Conservation (phyloP, 2,888 invertebrate species). For the Laothoe populi region DNA sequence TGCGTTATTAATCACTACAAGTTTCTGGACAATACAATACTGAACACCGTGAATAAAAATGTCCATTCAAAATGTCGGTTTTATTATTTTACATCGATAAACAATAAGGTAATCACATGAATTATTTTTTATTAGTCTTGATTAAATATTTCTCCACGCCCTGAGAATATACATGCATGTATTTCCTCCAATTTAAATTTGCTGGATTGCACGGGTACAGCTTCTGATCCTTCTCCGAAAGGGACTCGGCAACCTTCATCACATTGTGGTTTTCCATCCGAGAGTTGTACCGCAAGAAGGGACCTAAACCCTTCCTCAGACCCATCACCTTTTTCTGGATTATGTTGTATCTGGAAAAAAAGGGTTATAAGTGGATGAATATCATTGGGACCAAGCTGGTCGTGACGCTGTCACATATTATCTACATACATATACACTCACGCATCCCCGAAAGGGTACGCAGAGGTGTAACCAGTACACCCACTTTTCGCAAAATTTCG, state of each 20-base stretch:
- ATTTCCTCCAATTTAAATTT: slow-evolving; percentile 21
- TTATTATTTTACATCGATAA: too few relatives aligned
- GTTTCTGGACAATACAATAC: too few relatives aligned
- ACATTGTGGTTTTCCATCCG: slow-evolving; percentile 1
- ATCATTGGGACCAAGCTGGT: too few relatives aligned
- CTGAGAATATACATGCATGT: slow-evolving; percentile 9
- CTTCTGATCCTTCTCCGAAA: slow-evolving; percentile 16
- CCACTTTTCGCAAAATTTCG: too few relatives aligned
- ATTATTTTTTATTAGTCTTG: slow-evolving; percentile 5
- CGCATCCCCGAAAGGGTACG: too few relatives aligned
- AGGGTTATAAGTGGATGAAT: too few relatives aligned
- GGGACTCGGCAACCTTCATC: neutral
- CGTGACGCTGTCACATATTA: too few relatives aligned
- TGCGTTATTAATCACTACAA: too few relatives aligned
- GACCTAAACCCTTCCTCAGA: neutral
- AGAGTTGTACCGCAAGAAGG: neutral
- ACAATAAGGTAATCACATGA: neutral
- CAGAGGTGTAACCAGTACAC: too few relatives aligned
- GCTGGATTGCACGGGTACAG: slow-evolving; percentile 25
- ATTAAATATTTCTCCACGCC: slow-evolving; percentile 18
- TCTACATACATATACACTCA: too few relatives aligned
- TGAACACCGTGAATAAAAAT: too few relatives aligned
- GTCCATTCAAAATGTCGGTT: too few relatives aligned
- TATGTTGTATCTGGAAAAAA: slow-evolving; percentile 13
- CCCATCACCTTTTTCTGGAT: slow-evolving; percentile 1